phyloP scores from a whole-genome alignment of 2,113 vertebrate species.

The Pardalotus punctatus region DNA sequence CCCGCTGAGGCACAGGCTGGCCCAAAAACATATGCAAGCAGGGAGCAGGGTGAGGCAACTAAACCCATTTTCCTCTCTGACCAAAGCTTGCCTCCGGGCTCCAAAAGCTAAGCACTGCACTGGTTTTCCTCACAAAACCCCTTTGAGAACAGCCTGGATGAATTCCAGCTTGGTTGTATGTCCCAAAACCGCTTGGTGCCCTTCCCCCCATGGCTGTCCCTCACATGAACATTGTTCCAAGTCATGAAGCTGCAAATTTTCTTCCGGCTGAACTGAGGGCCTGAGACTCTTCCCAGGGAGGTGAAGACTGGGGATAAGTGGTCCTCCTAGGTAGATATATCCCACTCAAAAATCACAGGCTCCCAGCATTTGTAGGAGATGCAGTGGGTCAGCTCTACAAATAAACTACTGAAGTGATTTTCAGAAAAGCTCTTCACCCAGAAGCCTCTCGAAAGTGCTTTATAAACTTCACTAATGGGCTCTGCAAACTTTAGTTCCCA shows the following conservation, averaged over 20 bases:
- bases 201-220: neutral
- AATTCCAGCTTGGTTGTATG: conserved; percentile 12
- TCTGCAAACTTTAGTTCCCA: neutral
- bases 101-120: neutral
- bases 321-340: neutral
- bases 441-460: conserved; percentile 14
- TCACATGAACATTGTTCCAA: neutral
- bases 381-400: neutral
- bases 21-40: neutral
- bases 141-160: conserved; percentile 37
- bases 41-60: neutral
- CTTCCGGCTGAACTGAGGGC: neutral
- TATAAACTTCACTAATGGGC: neutral
- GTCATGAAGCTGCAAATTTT: conserved; percentile 34
- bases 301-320: neutral
- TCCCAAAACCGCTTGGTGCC: neutral
- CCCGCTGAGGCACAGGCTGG: accelerated
- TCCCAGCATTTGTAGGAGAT: neutral
- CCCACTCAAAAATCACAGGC: accelerated
- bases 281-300: neutral
- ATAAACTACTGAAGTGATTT: conserved; percentile 12
- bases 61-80: conserved; percentile 2
- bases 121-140: conserved; percentile 36
- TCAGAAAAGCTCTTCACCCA: conserved; percentile 4
- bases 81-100: neutral